A percentile compares a stretch with the other conserved stretches of the same genome.
Evolutionary conservation across 2,113 vertebrate species (phyloP).

Genomic region (Xiphias gladius): DNA sequence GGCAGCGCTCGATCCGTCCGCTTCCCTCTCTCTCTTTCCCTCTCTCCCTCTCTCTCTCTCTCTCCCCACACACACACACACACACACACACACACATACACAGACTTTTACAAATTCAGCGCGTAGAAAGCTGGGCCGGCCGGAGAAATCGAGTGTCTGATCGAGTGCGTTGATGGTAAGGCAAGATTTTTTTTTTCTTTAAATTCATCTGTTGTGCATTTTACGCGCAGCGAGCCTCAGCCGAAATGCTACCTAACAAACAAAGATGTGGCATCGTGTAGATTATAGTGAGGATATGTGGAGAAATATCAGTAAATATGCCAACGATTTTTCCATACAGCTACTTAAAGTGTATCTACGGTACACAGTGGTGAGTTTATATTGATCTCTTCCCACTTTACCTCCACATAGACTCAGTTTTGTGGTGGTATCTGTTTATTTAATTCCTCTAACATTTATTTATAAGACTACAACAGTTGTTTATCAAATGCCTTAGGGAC

Average conservation of each 20-base stretch:
- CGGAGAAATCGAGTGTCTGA: slow-evolving; percentile 36
- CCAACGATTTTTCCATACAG: background rate
- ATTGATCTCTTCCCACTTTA: slow-evolving; percentile 21
- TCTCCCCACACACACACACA: background rate
- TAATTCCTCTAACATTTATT: background rate
- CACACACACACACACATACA: slow-evolving; percentile 4
- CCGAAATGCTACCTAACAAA: background rate
- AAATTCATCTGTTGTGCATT: slow-evolving; percentile 1
- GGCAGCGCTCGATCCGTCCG: slow-evolving; percentile 29
- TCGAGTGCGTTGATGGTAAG: slow-evolving; percentile 68
- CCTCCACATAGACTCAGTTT: background rate
- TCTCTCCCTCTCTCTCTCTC: too few relatives aligned
- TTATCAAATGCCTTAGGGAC: background rate
- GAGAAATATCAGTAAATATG: background rate
- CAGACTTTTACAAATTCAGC: slow-evolving; percentile 48
- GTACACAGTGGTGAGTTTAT: slow-evolving; percentile 23
- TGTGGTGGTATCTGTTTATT: background rate
- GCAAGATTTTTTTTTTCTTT: background rate
- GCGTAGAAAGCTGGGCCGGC: slow-evolving; percentile 24
- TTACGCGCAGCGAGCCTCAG: slow-evolving; percentile 10
- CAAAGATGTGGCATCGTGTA: background rate
- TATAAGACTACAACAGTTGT: background rate
- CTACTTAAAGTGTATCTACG: slow-evolving; percentile 24
- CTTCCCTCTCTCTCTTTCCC: background rate
- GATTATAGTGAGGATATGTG: background rate